Evolutionary conservation across 1,140 invertebrate genomes (phyloP).

Genomic region (Aporrectodea caliginosa): DNA sequence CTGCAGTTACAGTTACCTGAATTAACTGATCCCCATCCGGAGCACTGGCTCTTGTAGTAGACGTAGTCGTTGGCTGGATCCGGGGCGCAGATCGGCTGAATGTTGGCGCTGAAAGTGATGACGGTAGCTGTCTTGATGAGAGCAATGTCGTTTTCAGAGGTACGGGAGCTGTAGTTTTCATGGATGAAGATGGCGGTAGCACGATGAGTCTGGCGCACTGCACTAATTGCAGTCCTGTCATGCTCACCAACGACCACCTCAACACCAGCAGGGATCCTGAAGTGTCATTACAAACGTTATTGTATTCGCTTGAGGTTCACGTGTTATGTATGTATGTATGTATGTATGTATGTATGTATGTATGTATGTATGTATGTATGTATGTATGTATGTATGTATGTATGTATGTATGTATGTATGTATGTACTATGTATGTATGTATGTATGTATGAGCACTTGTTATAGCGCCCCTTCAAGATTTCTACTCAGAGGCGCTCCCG

Average conservation of each 20-base stretch:
- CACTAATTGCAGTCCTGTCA: background rate
- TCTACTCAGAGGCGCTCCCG: no score
- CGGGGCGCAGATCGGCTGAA: conserved; percentile 19
- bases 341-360: no score
- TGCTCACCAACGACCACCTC: background rate
- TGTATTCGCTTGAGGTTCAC: background rate
- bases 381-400: no score
- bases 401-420: no score
- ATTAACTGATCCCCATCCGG: conserved; percentile 17
- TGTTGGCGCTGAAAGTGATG: conserved; percentile 4
- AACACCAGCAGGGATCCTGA: background rate
- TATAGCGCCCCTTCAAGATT: no score
- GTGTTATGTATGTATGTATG: no score
- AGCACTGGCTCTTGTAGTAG: background rate
- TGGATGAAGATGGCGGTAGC: background rate
- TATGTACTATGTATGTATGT: no score
- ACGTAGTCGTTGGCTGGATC: background rate
- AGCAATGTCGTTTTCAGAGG: background rate
- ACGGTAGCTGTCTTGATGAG: background rate
- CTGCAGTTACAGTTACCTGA: no score
- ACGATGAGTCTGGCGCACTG: background rate
- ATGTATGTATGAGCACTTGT: no score
- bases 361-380: no score
- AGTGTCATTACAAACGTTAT: background rate
- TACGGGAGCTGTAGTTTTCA: background rate